These are phyloP conservation scores for Stramonita haemastoma DNA, from an alignment of 2,888 invertebrate species.

Conservation along the genomic window DNA sequence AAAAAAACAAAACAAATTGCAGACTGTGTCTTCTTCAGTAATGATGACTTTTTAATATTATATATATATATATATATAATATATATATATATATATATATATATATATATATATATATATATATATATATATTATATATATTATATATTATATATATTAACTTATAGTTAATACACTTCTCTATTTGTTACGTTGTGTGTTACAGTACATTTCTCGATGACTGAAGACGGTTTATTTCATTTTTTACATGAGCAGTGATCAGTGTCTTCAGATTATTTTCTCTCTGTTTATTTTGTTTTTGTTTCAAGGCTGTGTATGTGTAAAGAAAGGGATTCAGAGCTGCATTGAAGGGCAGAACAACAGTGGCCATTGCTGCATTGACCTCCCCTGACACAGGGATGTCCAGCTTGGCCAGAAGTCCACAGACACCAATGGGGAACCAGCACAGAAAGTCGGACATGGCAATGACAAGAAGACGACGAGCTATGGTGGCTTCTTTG, in stretches of 20 bases:
- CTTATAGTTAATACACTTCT: too few species aligned
- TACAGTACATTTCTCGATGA: background rate
- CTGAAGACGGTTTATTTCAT: background rate
- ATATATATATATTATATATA: too few species aligned
- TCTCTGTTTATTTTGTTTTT: background rate
- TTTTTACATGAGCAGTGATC: background rate
- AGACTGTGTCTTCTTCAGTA: too few species aligned
- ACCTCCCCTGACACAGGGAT: background rate
- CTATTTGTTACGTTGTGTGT: background rate
- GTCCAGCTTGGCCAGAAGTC: background rate
- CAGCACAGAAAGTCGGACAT: conserved; percentile 11
- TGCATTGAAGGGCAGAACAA: background rate
- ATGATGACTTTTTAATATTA: too few species aligned
- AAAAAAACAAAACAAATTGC: too few species aligned
- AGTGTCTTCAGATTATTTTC: background rate
- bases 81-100: too few species aligned
- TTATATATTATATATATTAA: too few species aligned
- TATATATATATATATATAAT: too few species aligned
- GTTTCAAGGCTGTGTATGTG: background rate
- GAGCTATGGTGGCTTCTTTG: conserved; percentile 9
- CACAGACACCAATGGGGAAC: conserved; percentile 6
- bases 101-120: too few species aligned
- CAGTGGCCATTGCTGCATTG: background rate
- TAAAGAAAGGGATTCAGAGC: background rate
- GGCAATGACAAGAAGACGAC: conserved; percentile 7